phyloP scores from a whole-genome alignment of 1,140 invertebrate species.

The Heterodera carotae region DNA sequence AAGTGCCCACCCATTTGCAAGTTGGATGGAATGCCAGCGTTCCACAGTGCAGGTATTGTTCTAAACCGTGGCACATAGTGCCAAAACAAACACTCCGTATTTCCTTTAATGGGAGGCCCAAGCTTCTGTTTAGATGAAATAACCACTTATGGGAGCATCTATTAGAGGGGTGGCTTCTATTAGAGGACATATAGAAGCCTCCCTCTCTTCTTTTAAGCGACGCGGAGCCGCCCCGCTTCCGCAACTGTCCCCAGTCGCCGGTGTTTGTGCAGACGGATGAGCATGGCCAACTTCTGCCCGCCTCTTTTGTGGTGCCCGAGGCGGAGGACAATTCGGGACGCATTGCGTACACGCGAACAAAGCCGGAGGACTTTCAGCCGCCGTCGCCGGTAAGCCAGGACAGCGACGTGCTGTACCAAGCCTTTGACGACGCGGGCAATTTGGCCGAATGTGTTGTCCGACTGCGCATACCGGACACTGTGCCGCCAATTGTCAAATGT shows the following conservation, averaged over 20 bases:
- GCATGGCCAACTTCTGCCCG: constrained; percentile 81
- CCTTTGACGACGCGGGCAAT: constrained; percentile 93
- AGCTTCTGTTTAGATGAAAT: no score
- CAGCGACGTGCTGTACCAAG: constrained; percentile 84
- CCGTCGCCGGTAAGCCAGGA: constrained; percentile 81
- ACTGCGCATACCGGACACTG: constrained; percentile 74
- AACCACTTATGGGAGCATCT: no score
- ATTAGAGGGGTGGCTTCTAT: no score
- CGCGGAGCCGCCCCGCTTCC: constrained; percentile 91
- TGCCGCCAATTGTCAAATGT: constrained; percentile 86
- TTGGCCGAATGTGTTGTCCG: constrained; percentile 89
- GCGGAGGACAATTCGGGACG: constrained; percentile 90
- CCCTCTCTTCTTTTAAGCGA: constrained; percentile 92
- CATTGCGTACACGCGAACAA: constrained; percentile 72
- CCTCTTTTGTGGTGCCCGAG: constrained; percentile 87
- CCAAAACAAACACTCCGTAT: no score
- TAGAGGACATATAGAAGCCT: constrained; percentile 81
- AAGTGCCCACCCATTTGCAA: constrained; percentile 63
- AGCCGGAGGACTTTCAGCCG: constrained; percentile 84
- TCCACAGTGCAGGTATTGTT: background rate
- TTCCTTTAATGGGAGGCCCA: no score
- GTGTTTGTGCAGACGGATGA: constrained; percentile 83
- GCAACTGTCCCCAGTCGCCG: constrained; percentile 89
- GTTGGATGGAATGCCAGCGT: constrained; percentile 34
- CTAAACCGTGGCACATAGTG: no score